Base-by-base conservation (phyloP, 2,113 vertebrate species). In the Chloroceryle aenea region DNA sequence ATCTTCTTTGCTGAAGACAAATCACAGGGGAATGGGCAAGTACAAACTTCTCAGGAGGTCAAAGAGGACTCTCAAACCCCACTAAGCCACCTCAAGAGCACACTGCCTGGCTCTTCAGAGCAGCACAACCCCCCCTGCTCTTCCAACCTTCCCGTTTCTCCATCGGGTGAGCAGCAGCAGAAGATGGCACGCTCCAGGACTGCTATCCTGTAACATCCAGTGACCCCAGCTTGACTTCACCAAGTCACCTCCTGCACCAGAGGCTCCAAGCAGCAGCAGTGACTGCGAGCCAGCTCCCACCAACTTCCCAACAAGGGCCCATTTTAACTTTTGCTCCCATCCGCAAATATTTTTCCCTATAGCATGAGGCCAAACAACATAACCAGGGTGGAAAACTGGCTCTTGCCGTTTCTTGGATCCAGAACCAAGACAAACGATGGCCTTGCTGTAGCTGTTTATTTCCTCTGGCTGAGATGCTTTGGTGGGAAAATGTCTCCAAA, bases 401-500 rank as follows among this genome's bases (percentile, higher is more conserved):
- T 79, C 53, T 56, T 3, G 4, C 40, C 3, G 11, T 45, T 53
- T 73, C 67, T 8, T 74, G 59, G 72, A 92, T 66, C 5, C 36
- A 69, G 58, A 90, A 87, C n/a, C 90, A 87, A 85, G 74, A 48
- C 32, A 89, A 92, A 78, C 0, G 1, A 78, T 1, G 0, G 15
- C 71, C 26, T 77, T 19, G 20, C n/a, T 90, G 58, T 34, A 58
- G 63, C 69, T 85, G 87, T 79, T 91, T 85, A 83, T 80, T 71
- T 94, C 81, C 50, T 47, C 85, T 29, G 29, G 74, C 67, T 91
- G 75, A 83, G 78, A 55, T 9, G 14, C n/a, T 52, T 66, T 62
- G 74, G 87, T 59, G 75, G 55, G 63, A 85, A 77, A 87, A 7
- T 21, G 38, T 26, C 64, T 94, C 71, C 80, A 87, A 94, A 89